These are phyloP conservation scores for Agrotis clavis DNA, from an alignment of 2,888 invertebrate species.

Conservation along the genomic window DNA sequence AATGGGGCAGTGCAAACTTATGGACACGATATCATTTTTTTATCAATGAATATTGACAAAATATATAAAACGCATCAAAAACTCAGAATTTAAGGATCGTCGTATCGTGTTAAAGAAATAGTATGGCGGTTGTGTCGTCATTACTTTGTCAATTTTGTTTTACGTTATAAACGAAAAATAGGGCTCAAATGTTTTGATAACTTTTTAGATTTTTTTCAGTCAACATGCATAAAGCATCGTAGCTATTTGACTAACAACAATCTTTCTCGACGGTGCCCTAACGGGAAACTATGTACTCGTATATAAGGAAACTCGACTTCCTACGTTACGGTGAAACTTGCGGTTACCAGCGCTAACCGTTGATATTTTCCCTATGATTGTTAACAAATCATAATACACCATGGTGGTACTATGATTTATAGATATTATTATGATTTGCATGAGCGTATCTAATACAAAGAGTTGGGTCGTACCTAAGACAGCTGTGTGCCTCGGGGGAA, in stretches of 20 bases:
- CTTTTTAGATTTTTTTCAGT: too few relatives aligned
- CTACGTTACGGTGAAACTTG: conserved; percentile 36
- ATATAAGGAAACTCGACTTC: conserved; percentile 26
- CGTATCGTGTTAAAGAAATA: too few relatives aligned
- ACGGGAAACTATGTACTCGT: conserved; percentile 15
- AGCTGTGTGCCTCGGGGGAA: conserved; percentile 62
- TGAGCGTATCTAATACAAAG: conserved; percentile 47
- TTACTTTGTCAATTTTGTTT: too few relatives aligned
- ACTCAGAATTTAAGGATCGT: too few relatives aligned
- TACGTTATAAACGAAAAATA: too few relatives aligned
- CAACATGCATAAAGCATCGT: too few relatives aligned
- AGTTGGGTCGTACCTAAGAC: conserved; percentile 34
- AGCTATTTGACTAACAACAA: neutral
- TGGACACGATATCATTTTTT: too few relatives aligned
- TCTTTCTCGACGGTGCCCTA: neutral
- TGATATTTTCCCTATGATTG: conserved; percentile 42
- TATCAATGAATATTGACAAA: too few relatives aligned
- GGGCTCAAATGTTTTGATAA: too few relatives aligned
- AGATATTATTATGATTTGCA: conserved; percentile 54
- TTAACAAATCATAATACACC: conserved; percentile 46
- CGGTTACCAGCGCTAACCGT: conserved; percentile 31
- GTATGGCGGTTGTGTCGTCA: too few relatives aligned
- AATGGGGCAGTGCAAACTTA: too few relatives aligned
- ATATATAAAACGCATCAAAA: too few relatives aligned
- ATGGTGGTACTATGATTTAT: conserved; percentile 41